Conservation (phyloP, 1,140 invertebrate genomes). For the Phymorhynchus buccinoides region DNA sequence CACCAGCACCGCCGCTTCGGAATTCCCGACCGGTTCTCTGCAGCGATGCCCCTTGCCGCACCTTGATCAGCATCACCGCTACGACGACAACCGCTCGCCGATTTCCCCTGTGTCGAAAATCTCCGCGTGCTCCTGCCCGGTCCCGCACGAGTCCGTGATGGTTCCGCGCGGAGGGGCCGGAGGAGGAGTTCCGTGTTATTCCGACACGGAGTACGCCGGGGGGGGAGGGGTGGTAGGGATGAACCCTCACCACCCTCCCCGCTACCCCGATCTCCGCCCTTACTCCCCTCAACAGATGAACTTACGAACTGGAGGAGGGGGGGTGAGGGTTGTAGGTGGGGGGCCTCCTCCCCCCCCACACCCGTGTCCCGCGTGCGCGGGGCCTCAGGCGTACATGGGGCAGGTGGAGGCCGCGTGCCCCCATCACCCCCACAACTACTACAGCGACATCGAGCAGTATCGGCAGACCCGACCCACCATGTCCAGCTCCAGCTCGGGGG, state of each 20-base stretch:
- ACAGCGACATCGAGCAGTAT: conserved; percentile 39
- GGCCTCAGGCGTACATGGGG: conserved; percentile 19
- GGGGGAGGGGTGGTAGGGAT: conserved; percentile 23
- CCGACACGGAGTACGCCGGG: conserved; percentile 61
- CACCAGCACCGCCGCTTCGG: conserved; percentile 48
- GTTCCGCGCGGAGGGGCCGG: conserved; percentile 43
- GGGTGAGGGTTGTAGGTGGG: background rate
- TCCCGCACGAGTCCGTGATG: conserved; percentile 57
- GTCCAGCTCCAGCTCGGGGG: background rate
- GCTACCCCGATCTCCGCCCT: conserved; percentile 44
- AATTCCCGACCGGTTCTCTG: conserved; percentile 57
- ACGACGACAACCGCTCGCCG: conserved; percentile 54
- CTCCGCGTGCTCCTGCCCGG: conserved; percentile 68
- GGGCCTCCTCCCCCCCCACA: conserved; percentile 16
- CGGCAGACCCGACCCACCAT: background rate
- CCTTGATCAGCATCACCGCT: conserved; percentile 31
- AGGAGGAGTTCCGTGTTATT: conserved; percentile 63
- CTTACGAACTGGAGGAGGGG: conserved; percentile 37
- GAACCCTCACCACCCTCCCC: conserved; percentile 29
- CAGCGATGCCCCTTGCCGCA: conserved; percentile 45
- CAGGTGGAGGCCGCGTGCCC: conserved; percentile 23
- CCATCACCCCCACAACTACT: conserved; percentile 34
- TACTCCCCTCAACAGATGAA: conserved; percentile 61
- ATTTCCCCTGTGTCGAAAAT: conserved; percentile 68
- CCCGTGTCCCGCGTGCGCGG: conserved; percentile 40